Evolutionary conservation across 2,888 invertebrate species (phyloP), one percentile per base, ranked within the genome.

Genomic region (Spodoptera exigua): DNA sequence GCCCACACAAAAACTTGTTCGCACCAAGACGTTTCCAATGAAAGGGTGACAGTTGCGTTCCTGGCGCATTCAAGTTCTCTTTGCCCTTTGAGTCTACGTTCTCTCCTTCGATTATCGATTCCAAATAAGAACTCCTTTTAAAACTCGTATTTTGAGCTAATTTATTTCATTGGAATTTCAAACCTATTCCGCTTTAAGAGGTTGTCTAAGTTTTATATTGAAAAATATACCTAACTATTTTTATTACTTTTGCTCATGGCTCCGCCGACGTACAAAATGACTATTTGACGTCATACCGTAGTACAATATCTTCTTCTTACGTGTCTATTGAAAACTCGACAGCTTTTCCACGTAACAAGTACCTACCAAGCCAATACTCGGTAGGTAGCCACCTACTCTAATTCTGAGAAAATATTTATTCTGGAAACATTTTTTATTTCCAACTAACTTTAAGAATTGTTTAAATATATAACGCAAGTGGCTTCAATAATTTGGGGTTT

Each of bases 1-100:
- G 60, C 80, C 87, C 75, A 86, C 85, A 82, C 85, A 85, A 82
- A 84, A 86, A 87, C 89, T 85, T 74, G 86, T 84, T 83, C 74
- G 75, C 75, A 74, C 73, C 74, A 79, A 79, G 74, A 76, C 61
- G 78, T 75, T 81, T 80, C 82, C 66, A 83, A 71, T 78, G 78
- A 82, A 79, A 72, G 62, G 74, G 74, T 75, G 74, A 72, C 73
- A 70, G 41, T 68, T 52, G 61, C 56, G 74, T 69, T 69, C 68
- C 70, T 44, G 66, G 62, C 62, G 40, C 58, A 62, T 58, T 71
- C 54, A 64, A 56, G 62, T 71, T 74, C 61, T 62, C 65, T 64
- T 55, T 61, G 55, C 63, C 62, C 57, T 67, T 75, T 70, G 61
- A 61, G 41, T 62, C 51, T 70, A 55, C 51, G 61, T 53, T n/a